Evolutionary conservation across 2,888 invertebrate genomes (phyloP), one percentile per base, ranked within the genome.

Genomic region (Megastigmus dorsalis): DNA sequence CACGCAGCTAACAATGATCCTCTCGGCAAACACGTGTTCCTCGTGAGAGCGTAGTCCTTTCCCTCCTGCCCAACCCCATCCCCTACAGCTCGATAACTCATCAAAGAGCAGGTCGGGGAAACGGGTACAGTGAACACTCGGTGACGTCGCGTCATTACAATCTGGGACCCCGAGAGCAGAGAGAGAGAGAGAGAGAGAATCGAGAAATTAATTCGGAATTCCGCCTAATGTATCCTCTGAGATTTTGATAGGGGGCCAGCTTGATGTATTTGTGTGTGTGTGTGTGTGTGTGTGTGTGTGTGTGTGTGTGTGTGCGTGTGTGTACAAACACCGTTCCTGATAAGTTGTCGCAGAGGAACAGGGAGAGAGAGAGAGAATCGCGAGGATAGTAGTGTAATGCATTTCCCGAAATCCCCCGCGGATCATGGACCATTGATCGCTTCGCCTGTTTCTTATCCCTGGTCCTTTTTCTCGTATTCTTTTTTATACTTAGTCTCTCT

Each of bases 161-260:
- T 23, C 50, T 23, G n/a, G 10, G n/a, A n/a, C n/a, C n/a, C n/a
- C n/a, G n/a, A n/a, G n/a, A n/a, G n/a, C n/a, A n/a, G n/a, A n/a
- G n/a, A n/a, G n/a, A n/a, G n/a, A n/a, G n/a, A n/a, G n/a, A n/a
- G n/a, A n/a, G n/a, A n/a, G n/a, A n/a, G 28, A 62, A 75, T 75
- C 43, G 81, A 83, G 82, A 82, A 82, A 83, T 84, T 85, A 82
- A 85, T 85, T 85, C 80, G 55, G 63, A 81, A 82, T 82, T 82
- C 79, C 79, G 60, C 70, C 79, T 79, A 83, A 84, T 83, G 82
- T 85, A 80, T 83, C 62, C 48, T 73, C 73, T 82, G 82, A 80
- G 77, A 81, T 78, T 81, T 81, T 81, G 9, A 7, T 2, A 23
- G 50, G 10, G n/a, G 3, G n/a, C n/a, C n/a, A n/a, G n/a, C n/a